phyloP scores from a whole-genome alignment of 2,797 vertebrate genomes.

The Delichon dasypus region DNA sequence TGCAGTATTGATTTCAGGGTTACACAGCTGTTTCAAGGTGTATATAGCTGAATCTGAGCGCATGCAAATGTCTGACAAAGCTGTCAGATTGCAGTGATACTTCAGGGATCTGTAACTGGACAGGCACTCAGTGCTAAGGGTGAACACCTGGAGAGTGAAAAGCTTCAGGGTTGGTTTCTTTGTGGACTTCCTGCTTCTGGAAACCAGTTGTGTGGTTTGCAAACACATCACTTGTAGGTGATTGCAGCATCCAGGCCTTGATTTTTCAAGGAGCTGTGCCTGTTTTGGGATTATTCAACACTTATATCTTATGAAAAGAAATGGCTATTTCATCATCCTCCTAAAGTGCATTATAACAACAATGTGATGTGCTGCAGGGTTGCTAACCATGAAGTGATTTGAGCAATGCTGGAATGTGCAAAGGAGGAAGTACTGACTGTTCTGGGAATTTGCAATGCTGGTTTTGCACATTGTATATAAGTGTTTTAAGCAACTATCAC shows the following conservation, averaged over 20 bases:
- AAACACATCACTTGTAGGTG: neutral
- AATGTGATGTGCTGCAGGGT: neutral
- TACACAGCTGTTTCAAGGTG: neutral
- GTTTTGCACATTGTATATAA: neutral
- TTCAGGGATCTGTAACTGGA: neutral
- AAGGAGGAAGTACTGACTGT: neutral
- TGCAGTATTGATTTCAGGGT: neutral
- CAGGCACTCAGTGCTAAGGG: neutral
- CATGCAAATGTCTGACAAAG: neutral
- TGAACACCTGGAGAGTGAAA: neutral
- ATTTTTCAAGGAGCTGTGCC: neutral
- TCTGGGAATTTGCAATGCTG: neutral
- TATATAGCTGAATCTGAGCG: neutral
- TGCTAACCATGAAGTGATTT: neutral
- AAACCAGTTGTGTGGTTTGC: neutral
- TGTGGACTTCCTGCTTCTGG: neutral
- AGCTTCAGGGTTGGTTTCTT: neutral
- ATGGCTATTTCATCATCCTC: neutral
- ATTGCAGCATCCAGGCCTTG: neutral
- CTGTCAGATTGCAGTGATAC: neutral
- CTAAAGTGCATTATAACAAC: neutral
- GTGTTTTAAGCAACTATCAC: neutral
- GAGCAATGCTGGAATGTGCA: neutral
- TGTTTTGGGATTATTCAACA: neutral
- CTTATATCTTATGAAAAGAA: neutral